Base-by-base conservation (phyloP, 2,888 invertebrate genomes). In the Flexamia atlantica region DNA sequence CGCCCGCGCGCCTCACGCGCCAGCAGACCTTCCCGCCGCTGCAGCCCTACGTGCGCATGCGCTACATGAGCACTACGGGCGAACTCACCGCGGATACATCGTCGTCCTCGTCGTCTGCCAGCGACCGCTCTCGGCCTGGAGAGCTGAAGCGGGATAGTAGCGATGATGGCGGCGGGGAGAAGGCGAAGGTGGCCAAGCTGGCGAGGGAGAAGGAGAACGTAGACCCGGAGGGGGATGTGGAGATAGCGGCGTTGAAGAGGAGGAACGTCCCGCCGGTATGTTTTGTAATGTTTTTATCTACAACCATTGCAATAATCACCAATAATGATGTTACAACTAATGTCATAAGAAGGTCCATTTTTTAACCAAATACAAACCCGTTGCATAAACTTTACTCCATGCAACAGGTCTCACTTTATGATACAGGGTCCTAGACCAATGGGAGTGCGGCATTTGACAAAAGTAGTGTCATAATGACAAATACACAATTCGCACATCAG, bases 21-120 rank as follows among this genome's bases (percentile, higher is more conserved):
- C 95, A 95, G 88, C 94, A 95, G 89, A 95, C 95, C 0, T 95
- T 95, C 90, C 95, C 95, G 28, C 95, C 95, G 0, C 90, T 93
- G 0, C 79, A 93, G 87, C 92, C 93, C 0, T 93, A 91, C 87
- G 90, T 91, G 14, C 90, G 94, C 64, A 91, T 91, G 88, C 90
- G 93, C 70, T 93, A 93, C 88, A 91, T 93, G 92, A 93, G 93
- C n/a, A 92, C 93, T 0, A 93, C 93, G 0, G 92, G 91, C 3
- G 93, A 93, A 88, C 92, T 93, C 92, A 90, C 89, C 74, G 87
- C 88, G 46, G 87, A 88, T 40, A 87, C 87, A 0, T 88, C 89
- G 23, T 87, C 87, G 9, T 89, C 88, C 9, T 88, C 88, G 7
- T 88, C 88, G 3, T 89, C 88, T 23, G 30, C 42, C 60, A 68